phyloP scores from a whole-genome alignment of 2,797 vertebrate genomes.

The Selene dorsalis region DNA sequence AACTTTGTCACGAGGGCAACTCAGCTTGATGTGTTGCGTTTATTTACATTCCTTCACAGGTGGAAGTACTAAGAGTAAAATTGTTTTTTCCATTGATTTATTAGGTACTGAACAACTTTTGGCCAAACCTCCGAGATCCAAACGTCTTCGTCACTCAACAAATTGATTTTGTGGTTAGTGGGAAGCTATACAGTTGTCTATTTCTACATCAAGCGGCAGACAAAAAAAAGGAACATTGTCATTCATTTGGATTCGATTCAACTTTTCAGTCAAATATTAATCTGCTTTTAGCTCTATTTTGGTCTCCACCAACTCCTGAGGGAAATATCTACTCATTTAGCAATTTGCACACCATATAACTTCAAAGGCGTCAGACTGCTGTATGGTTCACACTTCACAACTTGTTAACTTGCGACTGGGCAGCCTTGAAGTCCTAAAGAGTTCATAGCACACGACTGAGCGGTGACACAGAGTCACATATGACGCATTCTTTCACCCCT shows the following conservation, averaged over 20 bases:
- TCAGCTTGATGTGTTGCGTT: neutral
- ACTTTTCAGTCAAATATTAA: too few species aligned
- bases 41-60: conserved; percentile 1
- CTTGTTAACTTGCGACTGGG: too few species aligned
- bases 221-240: neutral
- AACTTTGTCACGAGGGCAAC: neutral
- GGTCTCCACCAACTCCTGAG: too few species aligned
- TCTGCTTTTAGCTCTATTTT: too few species aligned
- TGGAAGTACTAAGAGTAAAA: neutral
- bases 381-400: too few species aligned
- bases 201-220: neutral
- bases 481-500: too few species aligned
- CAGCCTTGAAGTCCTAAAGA: too few species aligned
- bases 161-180: neutral
- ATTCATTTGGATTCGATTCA: neutral
- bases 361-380: too few species aligned
- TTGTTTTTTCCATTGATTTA: conserved; percentile 10
- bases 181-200: neutral
- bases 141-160: neutral
- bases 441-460: too few species aligned
- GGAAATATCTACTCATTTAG: too few species aligned
- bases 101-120: neutral
- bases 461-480: too few species aligned
- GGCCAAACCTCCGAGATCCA: neutral
- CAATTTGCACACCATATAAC: too few species aligned